phyloP scores from a whole-genome alignment of 2,888 invertebrate species.

The Platycnemis pennipes region DNA sequence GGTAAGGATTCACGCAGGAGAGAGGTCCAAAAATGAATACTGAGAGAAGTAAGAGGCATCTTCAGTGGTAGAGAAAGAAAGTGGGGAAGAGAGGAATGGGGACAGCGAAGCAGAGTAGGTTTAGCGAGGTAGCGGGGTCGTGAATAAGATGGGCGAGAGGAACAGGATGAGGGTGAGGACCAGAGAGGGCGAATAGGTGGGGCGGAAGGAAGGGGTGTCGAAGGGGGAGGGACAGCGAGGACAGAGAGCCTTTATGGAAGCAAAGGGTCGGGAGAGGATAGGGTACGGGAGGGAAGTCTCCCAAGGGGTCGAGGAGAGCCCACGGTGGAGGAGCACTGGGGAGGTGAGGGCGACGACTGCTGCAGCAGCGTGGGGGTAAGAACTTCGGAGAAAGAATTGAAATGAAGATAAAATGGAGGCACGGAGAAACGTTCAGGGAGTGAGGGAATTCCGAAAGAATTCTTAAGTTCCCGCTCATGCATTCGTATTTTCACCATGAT shows the following conservation, averaged over 20 bases:
- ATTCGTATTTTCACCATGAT: slow-evolving; percentile 44
- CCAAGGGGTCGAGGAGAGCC: background rate
- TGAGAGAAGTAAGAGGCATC: background rate
- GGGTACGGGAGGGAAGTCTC: background rate
- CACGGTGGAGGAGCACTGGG: background rate
- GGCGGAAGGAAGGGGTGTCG: background rate
- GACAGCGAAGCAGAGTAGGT: background rate
- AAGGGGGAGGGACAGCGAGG: background rate
- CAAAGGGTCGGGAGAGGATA: slow-evolving; percentile 12
- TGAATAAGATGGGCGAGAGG: background rate
- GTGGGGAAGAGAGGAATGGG: background rate
- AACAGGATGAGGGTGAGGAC: background rate
- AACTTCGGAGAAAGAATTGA: slow-evolving; percentile 61
- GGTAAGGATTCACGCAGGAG: background rate
- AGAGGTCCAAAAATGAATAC: background rate
- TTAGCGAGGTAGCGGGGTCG: background rate
- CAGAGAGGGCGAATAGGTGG: background rate
- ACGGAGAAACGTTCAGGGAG: slow-evolving; percentile 40
- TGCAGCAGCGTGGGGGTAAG: background rate
- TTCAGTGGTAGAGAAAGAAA: background rate
- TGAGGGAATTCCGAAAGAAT: slow-evolving; percentile 15
- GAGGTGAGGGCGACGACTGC: background rate
- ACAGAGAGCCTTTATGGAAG: background rate
- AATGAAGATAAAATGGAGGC: slow-evolving; percentile 62
- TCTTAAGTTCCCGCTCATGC: background rate